Percentiles rank a stretch among this genome's conserved stretches.
These are phyloP conservation scores for Illadopsis cleaveri DNA, from an alignment of 2,113 vertebrate species.

Conservation along the genomic window DNA sequence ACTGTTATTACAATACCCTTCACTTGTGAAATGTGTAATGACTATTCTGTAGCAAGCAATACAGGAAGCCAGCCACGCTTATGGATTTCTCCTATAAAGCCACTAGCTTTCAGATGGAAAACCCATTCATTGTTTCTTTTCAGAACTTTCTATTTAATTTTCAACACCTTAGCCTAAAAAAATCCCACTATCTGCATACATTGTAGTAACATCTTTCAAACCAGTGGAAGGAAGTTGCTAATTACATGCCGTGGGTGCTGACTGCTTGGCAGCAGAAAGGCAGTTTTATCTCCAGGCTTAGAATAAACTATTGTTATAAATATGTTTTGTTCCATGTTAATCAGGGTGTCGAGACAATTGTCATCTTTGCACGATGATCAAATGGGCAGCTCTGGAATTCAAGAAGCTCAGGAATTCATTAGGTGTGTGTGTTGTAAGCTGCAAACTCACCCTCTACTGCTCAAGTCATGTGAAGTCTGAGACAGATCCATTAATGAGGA, in stretches of 20 bases:
- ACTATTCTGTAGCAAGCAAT: background rate
- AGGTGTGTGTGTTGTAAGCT: conserved; percentile 29
- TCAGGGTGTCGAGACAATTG: conserved; percentile 7
- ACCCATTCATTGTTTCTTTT: conserved; percentile 9
- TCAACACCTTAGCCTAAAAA: conserved; percentile 28
- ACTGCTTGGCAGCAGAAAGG: conserved; percentile 29
- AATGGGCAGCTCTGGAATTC: conserved; percentile 15
- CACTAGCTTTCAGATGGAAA: background rate
- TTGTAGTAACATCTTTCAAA: background rate
- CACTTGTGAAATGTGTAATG: background rate
- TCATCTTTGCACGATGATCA: conserved; percentile 25
- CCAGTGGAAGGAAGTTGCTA: conserved; percentile 17
- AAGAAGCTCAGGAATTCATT: conserved; percentile 48
- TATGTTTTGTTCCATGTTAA: conserved; percentile 45
- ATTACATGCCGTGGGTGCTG: conserved; percentile 32
- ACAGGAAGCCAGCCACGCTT: background rate
- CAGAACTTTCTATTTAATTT: conserved; percentile 41
- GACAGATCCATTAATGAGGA: conserved; percentile 19
- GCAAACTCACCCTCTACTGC: conserved; percentile 9
- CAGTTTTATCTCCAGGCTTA: background rate
- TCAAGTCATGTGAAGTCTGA: background rate
- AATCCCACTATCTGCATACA: background rate
- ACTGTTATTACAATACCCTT: background rate
- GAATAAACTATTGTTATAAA: conserved; percentile 22
- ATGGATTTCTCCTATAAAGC: background rate